phyloP scores from a whole-genome alignment of 92 coral and sea anemone genomes.

The Phenganax stokvisi region DNA sequence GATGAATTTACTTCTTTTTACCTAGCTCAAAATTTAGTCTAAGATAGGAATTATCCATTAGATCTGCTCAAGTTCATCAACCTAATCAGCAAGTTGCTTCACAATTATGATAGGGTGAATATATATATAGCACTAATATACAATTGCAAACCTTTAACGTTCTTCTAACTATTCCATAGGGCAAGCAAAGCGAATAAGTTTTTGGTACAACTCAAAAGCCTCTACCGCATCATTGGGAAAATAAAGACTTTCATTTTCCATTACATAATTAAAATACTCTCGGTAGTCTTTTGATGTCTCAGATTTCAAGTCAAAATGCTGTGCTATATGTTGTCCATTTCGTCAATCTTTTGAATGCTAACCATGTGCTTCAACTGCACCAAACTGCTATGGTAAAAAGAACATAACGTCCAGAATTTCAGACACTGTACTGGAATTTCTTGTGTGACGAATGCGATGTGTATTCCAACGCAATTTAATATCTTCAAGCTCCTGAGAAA shows the following conservation, averaged over 20 bases:
- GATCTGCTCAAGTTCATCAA: no score
- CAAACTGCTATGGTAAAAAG: no score
- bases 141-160: neutral
- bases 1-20: no score
- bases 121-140: neutral
- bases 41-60: no score
- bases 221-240: conserved; percentile 46
- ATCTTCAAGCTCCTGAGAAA: no score
- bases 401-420: no score
- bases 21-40: no score
- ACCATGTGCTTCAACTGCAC: conserved; percentile 1
- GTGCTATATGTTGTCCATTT: neutral
- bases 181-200: conserved; percentile 28
- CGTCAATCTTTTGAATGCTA: neutral
- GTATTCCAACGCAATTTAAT: no score
- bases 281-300: conserved; percentile 1
- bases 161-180: neutral
- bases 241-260: conserved; percentile 50
- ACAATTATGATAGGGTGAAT: neutral
- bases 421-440: no score
- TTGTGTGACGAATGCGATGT: no score
- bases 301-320: neutral
- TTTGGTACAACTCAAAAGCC: conserved; percentile 45
- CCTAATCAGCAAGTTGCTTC: no score
- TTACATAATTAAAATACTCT: conserved; percentile 53